Evolutionary conservation across 2,797 vertebrate genomes (phyloP), one percentile per base, ranked within the genome.

Genomic region (Xiphophorus birchmanni): DNA sequence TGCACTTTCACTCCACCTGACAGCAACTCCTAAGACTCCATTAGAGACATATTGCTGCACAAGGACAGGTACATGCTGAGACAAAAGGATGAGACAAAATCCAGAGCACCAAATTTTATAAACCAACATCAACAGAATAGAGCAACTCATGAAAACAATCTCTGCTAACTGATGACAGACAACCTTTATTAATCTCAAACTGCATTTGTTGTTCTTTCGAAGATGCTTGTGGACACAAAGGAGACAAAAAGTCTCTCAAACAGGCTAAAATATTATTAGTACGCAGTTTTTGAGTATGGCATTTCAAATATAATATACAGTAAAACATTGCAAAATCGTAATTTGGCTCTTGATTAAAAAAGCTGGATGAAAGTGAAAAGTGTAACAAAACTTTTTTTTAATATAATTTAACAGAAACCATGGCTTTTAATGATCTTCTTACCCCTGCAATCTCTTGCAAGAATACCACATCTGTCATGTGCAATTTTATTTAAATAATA

Each of bases 1-100:
- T 91, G 92, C 91, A 93, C 91, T 94, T 91, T 92, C 80, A 83
- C 84, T 91, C 85, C 83, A 74, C 63, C 52, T 81, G 82, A 82
- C 82, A 88, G 82, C 56, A 77, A 76, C 79, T 77, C 76, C 85
- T 18, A 40, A 35, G 75, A 90, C 84, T 91, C 90, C 92, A 93
- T 92, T 91, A 90, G 90, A 88, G 86, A 63, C 74, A 72, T 85
- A 79, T 75, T 85, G 82, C 85, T 82, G 79, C 80, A 84, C 78
- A 78, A 11, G 78, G 83, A 89, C 86, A 87, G 86, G 89, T 90
- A 91, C 77, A 87, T 29, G 6, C 73, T 71, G 23, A 84, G 67
- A 76, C 75, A 80, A 76, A 73, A 77, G 18, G 32, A 47, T 54
- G 10, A 17, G 63, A 75, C 44, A n/a, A 73, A 67, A 48, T 40